Evolutionary conservation across 2,888 invertebrate genomes (phyloP).

Genomic region (Cybosia mesomella): DNA sequence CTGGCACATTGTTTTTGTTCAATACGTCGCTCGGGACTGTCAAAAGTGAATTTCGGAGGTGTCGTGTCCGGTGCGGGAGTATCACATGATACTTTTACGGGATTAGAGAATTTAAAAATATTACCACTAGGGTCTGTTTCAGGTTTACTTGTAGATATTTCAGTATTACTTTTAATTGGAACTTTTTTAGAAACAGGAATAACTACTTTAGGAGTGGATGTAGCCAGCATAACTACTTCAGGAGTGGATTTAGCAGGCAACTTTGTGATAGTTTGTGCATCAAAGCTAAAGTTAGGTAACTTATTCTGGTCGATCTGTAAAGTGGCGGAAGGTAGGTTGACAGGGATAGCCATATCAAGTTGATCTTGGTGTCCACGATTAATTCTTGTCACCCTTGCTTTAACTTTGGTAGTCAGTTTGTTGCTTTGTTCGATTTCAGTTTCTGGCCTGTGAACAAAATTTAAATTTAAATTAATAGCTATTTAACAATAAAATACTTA

Average conservation of each 20-base stretch:
- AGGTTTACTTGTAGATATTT: conserved; percentile 45
- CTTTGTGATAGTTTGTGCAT: conserved; percentile 28
- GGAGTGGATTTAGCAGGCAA: conserved; percentile 35
- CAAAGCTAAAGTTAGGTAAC: conserved; percentile 70
- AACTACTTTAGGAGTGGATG: conserved; percentile 38
- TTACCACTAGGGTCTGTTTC: conserved; percentile 46
- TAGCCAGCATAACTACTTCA: conserved; percentile 21
- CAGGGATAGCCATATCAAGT: conserved; percentile 48
- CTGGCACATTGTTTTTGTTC: conserved; percentile 44
- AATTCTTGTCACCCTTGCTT: conserved; percentile 61
- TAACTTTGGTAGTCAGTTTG: conserved; percentile 69
- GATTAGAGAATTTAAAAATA: conserved; percentile 68
- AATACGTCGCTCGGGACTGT: conserved; percentile 61
- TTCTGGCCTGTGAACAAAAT: conserved; percentile 50
- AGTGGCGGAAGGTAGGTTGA: conserved; percentile 65
- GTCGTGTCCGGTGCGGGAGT: conserved; percentile 33
- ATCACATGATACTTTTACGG: conserved; percentile 61
- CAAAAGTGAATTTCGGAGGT: conserved; percentile 62
- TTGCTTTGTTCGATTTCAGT: conserved; percentile 44
- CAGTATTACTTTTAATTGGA: conserved; percentile 23
- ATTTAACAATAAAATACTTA: neutral
- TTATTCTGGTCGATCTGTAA: conserved; percentile 71
- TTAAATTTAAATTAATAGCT: neutral
- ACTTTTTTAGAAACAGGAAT: conserved; percentile 14
- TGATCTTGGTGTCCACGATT: conserved; percentile 54